Evolutionary conservation across 2,888 invertebrate genomes (phyloP), one percentile per base, ranked within the genome.

Genomic region (Tetanocera ferruginea): DNA sequence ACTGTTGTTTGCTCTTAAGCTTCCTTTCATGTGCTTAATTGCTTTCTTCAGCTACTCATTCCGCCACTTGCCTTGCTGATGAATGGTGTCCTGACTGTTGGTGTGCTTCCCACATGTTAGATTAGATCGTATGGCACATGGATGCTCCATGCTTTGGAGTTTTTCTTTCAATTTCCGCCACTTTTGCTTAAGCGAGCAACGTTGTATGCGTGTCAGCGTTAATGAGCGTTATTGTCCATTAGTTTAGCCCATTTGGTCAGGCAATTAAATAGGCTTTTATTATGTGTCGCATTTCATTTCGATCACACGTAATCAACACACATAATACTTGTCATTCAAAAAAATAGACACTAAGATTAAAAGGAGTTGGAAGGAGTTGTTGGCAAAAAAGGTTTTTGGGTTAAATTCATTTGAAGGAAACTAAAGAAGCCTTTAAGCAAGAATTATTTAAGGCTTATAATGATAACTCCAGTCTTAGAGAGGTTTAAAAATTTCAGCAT

Each of bases 1-100:
- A 73, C 69, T 83, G 79, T 51, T 83, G 79, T 82, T 82, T 81
- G 83, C 84, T 84, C 85, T 87, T 88, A 88, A 88, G 88, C 88
- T 88, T 87, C 87, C 88, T 88, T 87, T 88, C 88, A 87, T 86
- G 88, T 88, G 83, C 88, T 88, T 88, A 88, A 88, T 88, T 88
- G 88, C 88, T 88, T 88, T 88, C 87, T 88, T 87, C 31, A 43
- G 11, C 34, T 25, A 19, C 8, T 25, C 23, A 43, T 66, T 83
- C 81, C 75, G 78, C 14, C 37, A 66, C 72, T 69, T 69, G 76
- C 71, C 52, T 57, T 77, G 69, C 75, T 81, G 78, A 79, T 78
- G 78, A 76, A 76, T 80, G 43, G 76, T 57, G 78, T 60, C 74
- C 74, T 76, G 76, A 67, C 70, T 77, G 77, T 67, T 64, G 76